phyloP scores from a whole-genome alignment of 2,113 vertebrate species.

The Myocastor coypus region DNA sequence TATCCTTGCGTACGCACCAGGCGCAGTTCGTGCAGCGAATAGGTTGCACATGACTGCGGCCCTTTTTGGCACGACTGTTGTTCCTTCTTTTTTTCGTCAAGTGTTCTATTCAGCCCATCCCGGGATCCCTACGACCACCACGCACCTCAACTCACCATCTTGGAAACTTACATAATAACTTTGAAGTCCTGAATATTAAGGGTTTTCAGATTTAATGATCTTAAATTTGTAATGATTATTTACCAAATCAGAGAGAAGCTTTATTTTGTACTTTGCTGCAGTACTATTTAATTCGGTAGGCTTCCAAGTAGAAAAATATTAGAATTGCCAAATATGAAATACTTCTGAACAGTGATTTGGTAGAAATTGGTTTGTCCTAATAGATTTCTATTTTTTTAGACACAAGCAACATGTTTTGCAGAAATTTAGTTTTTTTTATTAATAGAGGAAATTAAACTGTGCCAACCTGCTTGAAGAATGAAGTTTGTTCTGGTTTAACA shows the following conservation, averaged over 20 bases:
- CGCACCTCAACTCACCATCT: too few species aligned
- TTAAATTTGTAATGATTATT: neutral
- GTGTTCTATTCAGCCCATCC: too few species aligned
- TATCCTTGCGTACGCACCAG: too few species aligned
- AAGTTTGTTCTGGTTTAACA: slow-evolving; percentile 64
- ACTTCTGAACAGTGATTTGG: slow-evolving; percentile 49
- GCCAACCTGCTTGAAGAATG: slow-evolving; percentile 40
- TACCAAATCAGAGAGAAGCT: slow-evolving; percentile 36
- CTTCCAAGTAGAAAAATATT: neutral
- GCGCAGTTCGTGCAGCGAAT: too few species aligned
- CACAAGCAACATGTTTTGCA: neutral
- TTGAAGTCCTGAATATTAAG: slow-evolving; percentile 51
- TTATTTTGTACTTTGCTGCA: slow-evolving; percentile 52
- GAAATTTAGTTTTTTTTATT: slow-evolving; percentile 51
- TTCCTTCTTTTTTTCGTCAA: too few species aligned
- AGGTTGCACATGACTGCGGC: too few species aligned
- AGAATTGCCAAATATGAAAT: slow-evolving; percentile 54
- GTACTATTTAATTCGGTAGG: slow-evolving; percentile 27
- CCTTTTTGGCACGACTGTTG: too few species aligned
- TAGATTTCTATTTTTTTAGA: neutral
- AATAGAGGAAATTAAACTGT: slow-evolving; percentile 45
- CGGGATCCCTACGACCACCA: too few species aligned
- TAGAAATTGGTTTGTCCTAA: slow-evolving; percentile 49
- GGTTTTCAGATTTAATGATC: slow-evolving; percentile 41
- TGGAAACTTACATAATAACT: neutral